phyloP scores from a whole-genome alignment of 2,888 invertebrate genomes.

The Lymantria dispar region DNA sequence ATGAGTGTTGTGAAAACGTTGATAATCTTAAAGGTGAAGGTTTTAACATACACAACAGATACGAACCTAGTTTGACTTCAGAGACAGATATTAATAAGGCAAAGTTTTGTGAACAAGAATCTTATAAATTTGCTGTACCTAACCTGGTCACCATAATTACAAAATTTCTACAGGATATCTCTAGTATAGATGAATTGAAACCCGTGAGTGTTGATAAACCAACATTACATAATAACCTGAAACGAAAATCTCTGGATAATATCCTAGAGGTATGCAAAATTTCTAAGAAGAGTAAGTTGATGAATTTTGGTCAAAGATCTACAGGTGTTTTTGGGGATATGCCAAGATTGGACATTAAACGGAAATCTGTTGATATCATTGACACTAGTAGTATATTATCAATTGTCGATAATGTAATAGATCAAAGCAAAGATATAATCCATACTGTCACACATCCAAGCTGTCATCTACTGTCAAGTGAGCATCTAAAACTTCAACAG shows the following conservation, averaged over 20 bases:
- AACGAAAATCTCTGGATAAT: conserved; percentile 3
- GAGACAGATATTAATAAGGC: not conserved
- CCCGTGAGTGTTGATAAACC: not conserved
- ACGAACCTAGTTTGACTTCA: not conserved
- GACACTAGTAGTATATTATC: not conserved
- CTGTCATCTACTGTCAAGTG: too few species aligned
- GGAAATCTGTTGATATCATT: not conserved
- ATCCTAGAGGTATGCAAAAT: not conserved
- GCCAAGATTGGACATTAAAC: not conserved
- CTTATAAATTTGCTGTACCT: conserved; percentile 6
- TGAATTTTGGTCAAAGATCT: not conserved
- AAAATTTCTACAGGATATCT: conserved; percentile 21
- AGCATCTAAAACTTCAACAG: too few species aligned
- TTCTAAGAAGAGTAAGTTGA: conserved; percentile 1
- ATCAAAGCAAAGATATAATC: too few species aligned
- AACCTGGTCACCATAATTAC: conserved; percentile 17
- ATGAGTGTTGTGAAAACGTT: not conserved
- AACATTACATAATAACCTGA: conserved; percentile 5
- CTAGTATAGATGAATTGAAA: conserved; percentile 2
- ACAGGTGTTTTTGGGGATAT: not conserved
- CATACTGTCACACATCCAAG: too few species aligned
- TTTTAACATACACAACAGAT: not conserved
- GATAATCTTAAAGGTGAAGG: not conserved
- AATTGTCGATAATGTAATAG: too few species aligned
- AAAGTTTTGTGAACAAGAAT: not conserved